Conservation (phyloP, 2,113 vertebrate genomes). For the Perccottus glenii region DNA sequence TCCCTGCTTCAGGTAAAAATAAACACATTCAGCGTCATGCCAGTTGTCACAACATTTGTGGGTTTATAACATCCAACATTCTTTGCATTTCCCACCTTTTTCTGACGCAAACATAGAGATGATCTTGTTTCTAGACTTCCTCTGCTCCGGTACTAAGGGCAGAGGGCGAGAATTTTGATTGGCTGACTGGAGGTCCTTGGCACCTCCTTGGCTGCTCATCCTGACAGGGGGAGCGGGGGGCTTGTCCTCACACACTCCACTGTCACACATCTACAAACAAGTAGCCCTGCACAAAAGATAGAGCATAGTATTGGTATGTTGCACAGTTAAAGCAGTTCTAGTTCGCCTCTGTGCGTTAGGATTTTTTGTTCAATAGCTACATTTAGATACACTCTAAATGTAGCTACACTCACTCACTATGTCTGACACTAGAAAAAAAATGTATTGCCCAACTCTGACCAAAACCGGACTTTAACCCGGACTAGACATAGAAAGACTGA, state of each 20-base stretch:
- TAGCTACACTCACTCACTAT: too few species aligned
- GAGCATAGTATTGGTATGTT: neutral
- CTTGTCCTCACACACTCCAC: conserved; percentile 85
- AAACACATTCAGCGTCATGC: neutral
- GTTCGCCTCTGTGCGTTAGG: too few species aligned
- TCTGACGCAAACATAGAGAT: conserved; percentile 95
- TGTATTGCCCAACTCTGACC: too few species aligned
- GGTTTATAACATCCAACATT: neutral
- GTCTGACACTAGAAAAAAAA: too few species aligned
- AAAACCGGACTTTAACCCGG: too few species aligned
- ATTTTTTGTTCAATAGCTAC: too few species aligned
- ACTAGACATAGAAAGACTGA: too few species aligned
- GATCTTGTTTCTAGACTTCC: conserved; percentile 92
- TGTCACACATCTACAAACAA: conserved; percentile 80
- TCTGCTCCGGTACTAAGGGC: conserved; percentile 95
- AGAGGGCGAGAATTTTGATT: conserved; percentile 93
- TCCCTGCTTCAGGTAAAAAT: conserved; percentile 81
- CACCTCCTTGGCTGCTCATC: conserved; percentile 93
- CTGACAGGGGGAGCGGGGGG: conserved; percentile 97
- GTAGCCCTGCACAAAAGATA: conserved; percentile 45
- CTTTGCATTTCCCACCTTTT: conserved; percentile 83
- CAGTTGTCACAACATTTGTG: neutral
- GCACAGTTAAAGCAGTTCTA: neutral
- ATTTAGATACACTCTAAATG: too few species aligned
- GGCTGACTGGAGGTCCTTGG: conserved; percentile 87